Evolutionary conservation across 2,888 invertebrate species (phyloP).

Genomic region (Aporophyla lueneburgensis): DNA sequence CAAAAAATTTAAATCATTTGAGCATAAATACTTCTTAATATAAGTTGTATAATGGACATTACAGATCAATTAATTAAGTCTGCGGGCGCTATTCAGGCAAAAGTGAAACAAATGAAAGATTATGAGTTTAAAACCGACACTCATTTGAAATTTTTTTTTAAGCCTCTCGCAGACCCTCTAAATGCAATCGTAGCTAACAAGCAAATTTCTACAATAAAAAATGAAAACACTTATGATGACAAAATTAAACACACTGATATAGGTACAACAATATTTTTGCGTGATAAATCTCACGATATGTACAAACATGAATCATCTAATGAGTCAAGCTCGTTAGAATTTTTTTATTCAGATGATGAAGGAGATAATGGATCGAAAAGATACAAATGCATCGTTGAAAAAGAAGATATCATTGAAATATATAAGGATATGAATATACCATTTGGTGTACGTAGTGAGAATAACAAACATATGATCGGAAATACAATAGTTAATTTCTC

Average conservation of each 20-base stretch:
- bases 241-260: neutral
- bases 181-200: neutral
- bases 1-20: neutral
- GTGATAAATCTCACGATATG: neutral
- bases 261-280: neutral
- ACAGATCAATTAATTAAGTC: too few species aligned
- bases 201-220: neutral
- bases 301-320: too few species aligned
- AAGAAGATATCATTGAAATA: too few species aligned
- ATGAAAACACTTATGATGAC: neutral
- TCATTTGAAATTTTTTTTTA: constrained; percentile 1
- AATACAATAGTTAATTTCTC: too few species aligned
- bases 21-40: too few species aligned
- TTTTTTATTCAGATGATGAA: neutral
- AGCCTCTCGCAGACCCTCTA: neutral
- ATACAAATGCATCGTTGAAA: too few species aligned
- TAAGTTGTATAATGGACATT: too few species aligned
- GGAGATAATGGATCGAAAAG: too few species aligned
- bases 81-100: too few species aligned
- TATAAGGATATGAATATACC: too few species aligned
- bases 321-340: neutral
- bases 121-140: neutral
- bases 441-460: too few species aligned
- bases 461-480: too few species aligned
- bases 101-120: neutral